Evolutionary conservation across 2,797 vertebrate species (phyloP).

Genomic region (Calcarius lapponicus): DNA sequence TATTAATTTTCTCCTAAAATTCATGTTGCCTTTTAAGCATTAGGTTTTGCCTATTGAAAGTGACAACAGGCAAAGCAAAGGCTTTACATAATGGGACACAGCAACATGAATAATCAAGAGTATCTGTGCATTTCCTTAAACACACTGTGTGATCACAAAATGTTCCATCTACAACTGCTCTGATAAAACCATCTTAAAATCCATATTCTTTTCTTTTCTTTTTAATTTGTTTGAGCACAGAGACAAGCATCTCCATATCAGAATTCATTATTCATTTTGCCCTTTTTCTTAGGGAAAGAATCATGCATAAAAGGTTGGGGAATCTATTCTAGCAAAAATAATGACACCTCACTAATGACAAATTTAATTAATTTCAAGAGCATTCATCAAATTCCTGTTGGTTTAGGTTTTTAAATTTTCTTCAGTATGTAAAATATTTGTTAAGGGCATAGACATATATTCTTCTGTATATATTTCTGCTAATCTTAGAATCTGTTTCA

Average conservation of each 20-base stretch:
- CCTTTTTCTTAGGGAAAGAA: neutral
- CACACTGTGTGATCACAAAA: neutral
- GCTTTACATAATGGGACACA: neutral
- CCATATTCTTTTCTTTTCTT: neutral
- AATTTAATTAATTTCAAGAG: conserved; percentile 16
- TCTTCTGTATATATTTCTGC: conserved; percentile 39
- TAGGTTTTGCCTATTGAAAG: neutral
- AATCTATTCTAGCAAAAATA: neutral
- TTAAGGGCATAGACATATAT: neutral
- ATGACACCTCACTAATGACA: neutral
- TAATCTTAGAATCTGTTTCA: conserved; percentile 48
- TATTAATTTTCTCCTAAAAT: neutral
- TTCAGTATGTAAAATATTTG: conserved; percentile 8
- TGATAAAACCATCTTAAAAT: neutral
- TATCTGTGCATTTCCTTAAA: neutral
- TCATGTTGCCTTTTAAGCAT: neutral
- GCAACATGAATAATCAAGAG: neutral
- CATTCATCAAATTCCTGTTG: neutral
- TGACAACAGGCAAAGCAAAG: neutral
- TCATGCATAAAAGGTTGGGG: neutral
- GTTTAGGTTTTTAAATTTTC: neutral
- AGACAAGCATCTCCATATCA: neutral
- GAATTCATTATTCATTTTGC: neutral
- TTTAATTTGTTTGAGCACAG: neutral
- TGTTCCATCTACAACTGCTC: neutral